Evolutionary conservation across 1,140 invertebrate species (phyloP), one percentile per base, ranked within the genome.

Genomic region (Drosophila lini): DNA sequence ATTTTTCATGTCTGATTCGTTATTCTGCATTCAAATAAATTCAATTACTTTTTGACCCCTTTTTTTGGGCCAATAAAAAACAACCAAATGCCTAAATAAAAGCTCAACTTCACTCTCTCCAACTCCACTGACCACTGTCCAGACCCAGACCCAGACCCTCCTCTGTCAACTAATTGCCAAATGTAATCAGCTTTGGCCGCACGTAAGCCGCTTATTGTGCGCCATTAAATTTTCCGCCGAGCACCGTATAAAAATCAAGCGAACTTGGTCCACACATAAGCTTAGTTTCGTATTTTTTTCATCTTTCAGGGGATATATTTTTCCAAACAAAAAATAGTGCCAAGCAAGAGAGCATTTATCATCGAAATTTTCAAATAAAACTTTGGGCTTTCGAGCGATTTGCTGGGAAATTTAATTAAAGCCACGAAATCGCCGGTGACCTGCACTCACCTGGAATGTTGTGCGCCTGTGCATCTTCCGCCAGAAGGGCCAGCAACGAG

Each of bases 161-260:
- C 75, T 63, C 80, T 88, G 80, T 68, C 82, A 82, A 86, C 82
- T 86, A 86, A 86, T 86, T 86, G 83, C 76, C 75, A 86, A 88
- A 82, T 82, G 83, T 86, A 88, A 86, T 86, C 83, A 88, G 82
- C 82, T 86, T 86, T 86, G 60, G 65, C 42, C 63, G 41, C 70
- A 79, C 79, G 56, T 85, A 85, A 85, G 83, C 83, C 74, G 82
- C 83, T 85, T 85, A 85, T 79, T 88, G 80, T 88, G 80, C 62
- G 68, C 83, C 82, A 88, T 86, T 80, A 88, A 55, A 80, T 88
- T 79, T 88, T 69, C 63, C 52, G 34, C 62, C 67, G 70, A 76
- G 67, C 50, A 48, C 28, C 58, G 61, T 63, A 77, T 73, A 77
- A 86, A 86, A 84, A 78, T 60, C 58, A 73, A 78, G 59, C 58